Evolutionary conservation across 2,888 invertebrate species (phyloP), one percentile per base, ranked within the genome.

Genomic region (Matsumyia berberina): DNA sequence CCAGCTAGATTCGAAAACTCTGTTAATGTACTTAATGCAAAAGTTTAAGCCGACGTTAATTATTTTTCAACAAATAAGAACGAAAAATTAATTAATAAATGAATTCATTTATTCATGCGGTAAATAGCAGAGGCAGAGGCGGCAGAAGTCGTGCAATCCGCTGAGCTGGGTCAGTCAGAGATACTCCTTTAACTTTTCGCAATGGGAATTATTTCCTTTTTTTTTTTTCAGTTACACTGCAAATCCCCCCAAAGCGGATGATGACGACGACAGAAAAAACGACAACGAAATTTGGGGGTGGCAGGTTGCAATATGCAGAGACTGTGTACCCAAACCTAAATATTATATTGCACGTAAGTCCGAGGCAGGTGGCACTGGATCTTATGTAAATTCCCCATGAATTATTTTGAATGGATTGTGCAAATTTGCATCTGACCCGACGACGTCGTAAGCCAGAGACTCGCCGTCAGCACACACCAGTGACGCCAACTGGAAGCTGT

Each of bases 401-500:
- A 83, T 79, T 83, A 83, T 74, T 83, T 69, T 64, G 62, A 83
- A 79, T 78, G 78, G 72, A 73, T 73, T 78, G 82, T 73, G 78
- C 55, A 83, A 83, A 83, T 83, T 83, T 74, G 78, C 73, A 58
- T 57, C 73, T 62, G 62, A 33, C 57, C 42, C 78, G 55, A 31
- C 78, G 64, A 74, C 72, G 37, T 7, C 58, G 49, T 69, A 49
- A 69, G 60, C 67, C 73, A 53, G 51, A 76, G 70, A 82, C 70
- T 64, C 81, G 44, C 70, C 81, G 64, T 29, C 64, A 33, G 46
- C 35, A 67, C 73, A 72, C 78, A 78, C 44, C 66, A 42, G n/a
- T 51, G 83, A 78, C 83, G 83, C 78, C 83, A 53, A 78, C 72
- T 51, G 69, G 64, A 78, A 69, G 55, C 69, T 67, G 73, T 73